phyloP scores from a whole-genome alignment of 2,113 vertebrate genomes.

The rabbit (Oryctolagus cuniculus) region DNA sequence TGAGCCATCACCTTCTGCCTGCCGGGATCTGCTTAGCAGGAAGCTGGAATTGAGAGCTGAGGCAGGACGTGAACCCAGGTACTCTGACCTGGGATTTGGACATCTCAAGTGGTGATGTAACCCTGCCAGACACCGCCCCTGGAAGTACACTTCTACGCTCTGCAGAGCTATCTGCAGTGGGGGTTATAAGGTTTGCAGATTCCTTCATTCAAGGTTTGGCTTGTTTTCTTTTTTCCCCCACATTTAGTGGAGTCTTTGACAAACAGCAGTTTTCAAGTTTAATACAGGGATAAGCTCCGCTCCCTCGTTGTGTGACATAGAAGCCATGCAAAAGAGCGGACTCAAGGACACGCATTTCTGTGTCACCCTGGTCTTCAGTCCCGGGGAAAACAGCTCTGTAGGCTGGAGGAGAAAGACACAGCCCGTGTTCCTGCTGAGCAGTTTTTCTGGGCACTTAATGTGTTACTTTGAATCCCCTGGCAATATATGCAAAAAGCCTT shows the following conservation, averaged over 20 bases:
- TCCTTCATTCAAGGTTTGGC: neutral
- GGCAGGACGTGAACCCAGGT: no score
- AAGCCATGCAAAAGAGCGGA: neutral
- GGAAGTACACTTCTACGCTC: neutral
- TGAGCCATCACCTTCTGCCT: no score
- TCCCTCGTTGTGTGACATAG: neutral
- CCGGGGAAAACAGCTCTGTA: neutral
- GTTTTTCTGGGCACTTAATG: constrained; percentile 82
- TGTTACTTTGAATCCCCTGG: constrained; percentile 82
- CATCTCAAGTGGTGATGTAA: no score
- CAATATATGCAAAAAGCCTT: constrained; percentile 83
- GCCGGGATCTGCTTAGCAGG: no score
- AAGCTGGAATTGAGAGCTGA: no score
- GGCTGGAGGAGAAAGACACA: neutral
- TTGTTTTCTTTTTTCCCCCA: neutral
- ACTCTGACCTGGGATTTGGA: no score
- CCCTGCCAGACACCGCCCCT: no score
- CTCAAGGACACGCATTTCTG: neutral
- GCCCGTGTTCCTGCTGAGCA: neutral
- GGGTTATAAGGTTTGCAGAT: neutral
- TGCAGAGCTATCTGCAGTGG: neutral
- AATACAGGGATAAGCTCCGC: neutral
- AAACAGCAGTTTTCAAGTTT: neutral
- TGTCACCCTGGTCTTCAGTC: neutral
- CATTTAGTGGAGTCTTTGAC: neutral